Base-by-base conservation (phyloP, 2,113 vertebrate species). In the Rhinichthys klamathensis region DNA sequence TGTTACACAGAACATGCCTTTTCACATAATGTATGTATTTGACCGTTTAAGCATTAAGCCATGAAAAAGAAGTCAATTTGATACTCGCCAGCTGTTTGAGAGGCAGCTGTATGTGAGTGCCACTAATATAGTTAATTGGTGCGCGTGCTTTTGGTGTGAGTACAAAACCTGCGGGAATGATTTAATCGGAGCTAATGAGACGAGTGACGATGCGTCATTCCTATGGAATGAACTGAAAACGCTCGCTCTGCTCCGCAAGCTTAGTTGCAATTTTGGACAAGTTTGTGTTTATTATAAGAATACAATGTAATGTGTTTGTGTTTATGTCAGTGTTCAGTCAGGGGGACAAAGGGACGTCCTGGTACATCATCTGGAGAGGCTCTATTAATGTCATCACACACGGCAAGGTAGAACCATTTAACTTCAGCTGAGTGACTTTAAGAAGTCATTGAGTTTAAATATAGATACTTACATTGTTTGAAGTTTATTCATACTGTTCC, bases 301-400 rank as follows among this genome's bases (percentile, higher is more conserved):
- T 21, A 81, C 60, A 16, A 84, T 41, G 60, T 0, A 88, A 74
- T 58, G 9, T 63, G 78, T 84, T 69, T 91, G 35, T 86, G 82
- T 80, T 46, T 1, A 46, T 32, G 69, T 2, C 88, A 99, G 98
- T 98, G 93, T 99, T 99, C 92, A 99, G 97, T 93, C 98, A 99
- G 87, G 98, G 98, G 0, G 98, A 99, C 88, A 99, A 98, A 89
- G 98, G 97, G 69, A 98, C 96, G 0, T 99, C 98, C 0, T 99
- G 98, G 98, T 99, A 98, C 93, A 98, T 99, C 90, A 96, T 99
- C 94, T 99, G 98, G 98, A 99, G 97, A 92, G 98, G 98, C 41
- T 99, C 98, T 0, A 97, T 99, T 54, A 99, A 99, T 1, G 97
- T 99, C 85, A 97, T 99, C 91, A 99, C 97, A 27, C 97, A 98